phyloP scores from a whole-genome alignment of 2,888 invertebrate genomes.

The Ischnura elegans region DNA sequence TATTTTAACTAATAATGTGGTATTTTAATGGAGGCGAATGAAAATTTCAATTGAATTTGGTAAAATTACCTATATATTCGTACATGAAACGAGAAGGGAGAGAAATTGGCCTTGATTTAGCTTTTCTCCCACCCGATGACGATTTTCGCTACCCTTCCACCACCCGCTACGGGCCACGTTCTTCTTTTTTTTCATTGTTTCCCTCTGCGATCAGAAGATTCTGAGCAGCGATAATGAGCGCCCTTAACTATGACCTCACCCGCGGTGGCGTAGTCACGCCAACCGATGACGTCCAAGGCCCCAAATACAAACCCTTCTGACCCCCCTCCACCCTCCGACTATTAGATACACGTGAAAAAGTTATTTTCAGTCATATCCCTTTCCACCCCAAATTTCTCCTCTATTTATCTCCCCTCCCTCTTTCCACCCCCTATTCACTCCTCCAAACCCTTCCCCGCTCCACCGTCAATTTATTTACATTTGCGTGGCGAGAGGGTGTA shows the following conservation, averaged over 20 bases:
- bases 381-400: no score
- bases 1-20: no score
- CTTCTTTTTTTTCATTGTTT: background rate
- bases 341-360: constrained; percentile 7
- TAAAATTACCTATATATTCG: no score
- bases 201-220: constrained; percentile 25
- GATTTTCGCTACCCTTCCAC: background rate
- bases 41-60: no score
- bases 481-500: constrained; percentile 44
- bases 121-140: background rate
- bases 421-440: background rate
- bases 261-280: constrained; percentile 37
- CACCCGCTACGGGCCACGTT: background rate
- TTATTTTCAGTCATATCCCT: background rate
- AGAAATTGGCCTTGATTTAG: background rate
- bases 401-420: background rate
- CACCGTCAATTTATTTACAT: constrained; percentile 52
- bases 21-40: no score
- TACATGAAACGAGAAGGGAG: background rate
- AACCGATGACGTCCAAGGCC: constrained; percentile 28
- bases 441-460: background rate
- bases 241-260: constrained; percentile 47
- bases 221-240: constrained; percentile 50
- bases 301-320: background rate
- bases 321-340: background rate